Conservation (phyloP, 2,797 vertebrate species). For the Atherinosoma microstoma region DNA sequence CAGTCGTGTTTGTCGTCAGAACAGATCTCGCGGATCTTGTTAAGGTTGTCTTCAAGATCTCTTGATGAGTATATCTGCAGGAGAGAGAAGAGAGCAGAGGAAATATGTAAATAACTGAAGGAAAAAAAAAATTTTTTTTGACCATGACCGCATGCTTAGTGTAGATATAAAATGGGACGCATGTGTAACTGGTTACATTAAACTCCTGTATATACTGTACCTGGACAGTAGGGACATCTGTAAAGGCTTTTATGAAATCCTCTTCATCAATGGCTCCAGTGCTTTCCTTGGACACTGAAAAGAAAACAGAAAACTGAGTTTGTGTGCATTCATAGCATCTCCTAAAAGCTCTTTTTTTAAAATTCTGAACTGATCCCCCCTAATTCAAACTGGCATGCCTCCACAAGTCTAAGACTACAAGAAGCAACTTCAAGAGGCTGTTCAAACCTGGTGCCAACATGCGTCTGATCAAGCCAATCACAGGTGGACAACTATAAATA, state of each 20-base stretch:
- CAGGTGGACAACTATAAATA: background rate
- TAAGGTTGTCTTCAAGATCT: conserved; percentile 97
- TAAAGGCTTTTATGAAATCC: conserved; percentile 95
- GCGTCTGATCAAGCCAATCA: background rate
- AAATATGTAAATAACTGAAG: background rate
- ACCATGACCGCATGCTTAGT: background rate
- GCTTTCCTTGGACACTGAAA: conserved; percentile 91
- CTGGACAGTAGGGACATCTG: conserved; percentile 94
- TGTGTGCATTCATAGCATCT: background rate
- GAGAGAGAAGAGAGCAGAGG: background rate
- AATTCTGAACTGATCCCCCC: background rate
- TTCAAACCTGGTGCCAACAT: background rate
- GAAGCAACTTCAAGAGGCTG: background rate
- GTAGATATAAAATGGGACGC: conserved; percentile 1
- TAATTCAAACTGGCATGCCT: background rate
- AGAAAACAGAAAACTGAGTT: conserved; percentile 26
- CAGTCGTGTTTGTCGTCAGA: conserved; percentile 99
- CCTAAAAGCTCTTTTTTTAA: background rate
- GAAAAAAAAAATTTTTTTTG: background rate
- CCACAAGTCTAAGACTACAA: background rate
- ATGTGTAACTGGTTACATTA: background rate
- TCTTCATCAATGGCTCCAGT: conserved; percentile 94
- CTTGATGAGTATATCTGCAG: conserved; percentile 93
- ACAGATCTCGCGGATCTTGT: conserved; percentile 97
- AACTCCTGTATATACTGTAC: conserved; percentile 67